Percentiles rank a stretch among this genome's conserved stretches.
Evolutionary conservation across 23 tunicate genomes (phyloP).

Genomic region (Aplidium turbinatum): DNA sequence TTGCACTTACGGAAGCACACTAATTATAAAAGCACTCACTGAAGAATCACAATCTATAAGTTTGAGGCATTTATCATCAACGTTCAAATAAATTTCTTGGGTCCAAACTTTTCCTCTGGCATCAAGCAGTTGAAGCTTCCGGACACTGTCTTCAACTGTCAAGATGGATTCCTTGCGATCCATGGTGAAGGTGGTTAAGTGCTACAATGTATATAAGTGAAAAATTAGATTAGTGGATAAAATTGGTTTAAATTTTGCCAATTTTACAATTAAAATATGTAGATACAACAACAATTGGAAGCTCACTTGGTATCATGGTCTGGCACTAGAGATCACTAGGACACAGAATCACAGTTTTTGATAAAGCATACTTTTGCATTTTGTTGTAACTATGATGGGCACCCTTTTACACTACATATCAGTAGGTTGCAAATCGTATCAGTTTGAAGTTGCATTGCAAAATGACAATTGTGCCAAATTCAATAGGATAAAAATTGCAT

Average conservation of each 20-base stretch:
- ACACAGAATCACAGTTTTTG: background rate
- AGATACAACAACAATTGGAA: no score
- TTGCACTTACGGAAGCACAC: no score
- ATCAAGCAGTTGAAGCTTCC: conserved; percentile 74
- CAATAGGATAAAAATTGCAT: no score
- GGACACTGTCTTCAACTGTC: conserved; percentile 68
- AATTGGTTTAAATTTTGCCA: background rate
- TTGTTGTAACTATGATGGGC: no score
- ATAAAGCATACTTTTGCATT: background rate
- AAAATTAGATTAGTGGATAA: background rate
- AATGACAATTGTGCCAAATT: no score
- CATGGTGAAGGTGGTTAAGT: conserved; percentile 53
- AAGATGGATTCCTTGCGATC: conserved; percentile 72
- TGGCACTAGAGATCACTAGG: no score
- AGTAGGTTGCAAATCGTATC: no score
- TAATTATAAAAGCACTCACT: conserved; percentile 39
- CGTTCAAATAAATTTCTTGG: conserved; percentile 63
- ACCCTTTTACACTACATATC: no score
- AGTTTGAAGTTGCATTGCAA: no score
- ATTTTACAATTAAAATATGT: no score
- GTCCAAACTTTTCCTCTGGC: conserved; percentile 82
- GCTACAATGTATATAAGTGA: conserved; percentile 38
- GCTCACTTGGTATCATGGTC: no score
- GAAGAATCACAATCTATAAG: conserved; percentile 48
- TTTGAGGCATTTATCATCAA: conserved; percentile 58